Base-by-base conservation (phyloP, 2,888 invertebrate species). In the Hanleya hanleyi region DNA sequence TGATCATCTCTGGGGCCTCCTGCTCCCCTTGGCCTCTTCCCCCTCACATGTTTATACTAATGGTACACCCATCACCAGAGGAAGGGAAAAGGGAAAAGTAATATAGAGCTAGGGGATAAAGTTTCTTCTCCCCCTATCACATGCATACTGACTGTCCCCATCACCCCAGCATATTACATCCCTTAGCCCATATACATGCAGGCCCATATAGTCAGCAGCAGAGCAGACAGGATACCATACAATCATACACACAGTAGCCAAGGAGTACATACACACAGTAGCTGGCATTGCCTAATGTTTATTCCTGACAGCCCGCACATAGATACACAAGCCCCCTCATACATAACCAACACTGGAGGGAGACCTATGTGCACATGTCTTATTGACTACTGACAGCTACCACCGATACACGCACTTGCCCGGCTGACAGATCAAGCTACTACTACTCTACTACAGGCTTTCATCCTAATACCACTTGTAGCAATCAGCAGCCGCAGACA, bases 341-440 rank as follows among this genome's bases (percentile, higher is more conserved):
- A 57, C 57, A 57, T 57, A 57, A 57, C 57, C 57, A 29, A 26
- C 57, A 22, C 57, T 57, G 29, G 26, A 4, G 32, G 57, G 26
- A 57, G 29, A 57, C 57, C 57, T 57, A 18, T 29, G 29, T 57
- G 57, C 57, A 57, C 57, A 57, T 15, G 57, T 57, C 57, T 57
- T 57, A 57, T 57, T 57, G 57, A 57, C 57, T 57, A 29, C 22
- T 22, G 57, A 15, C 57, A 7, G 7, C 47, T 18, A 47, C n/a
- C 47, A 47, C 47, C 22, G 22, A 47, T 47, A 47, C 47, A 18
- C 22, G 47, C 47, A 47, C 47, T 47, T 47, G 47, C n/a, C n/a
- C n/a, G n/a, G n/a, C n/a, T n/a, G n/a, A n/a, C n/a, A n/a, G n/a
- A n/a, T n/a, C n/a, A n/a, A n/a, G n/a, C n/a, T n/a, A n/a, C n/a